Evolutionary conservation across 2,113 vertebrate genomes (phyloP).

Genomic region (Etheostoma spectabile): DNA sequence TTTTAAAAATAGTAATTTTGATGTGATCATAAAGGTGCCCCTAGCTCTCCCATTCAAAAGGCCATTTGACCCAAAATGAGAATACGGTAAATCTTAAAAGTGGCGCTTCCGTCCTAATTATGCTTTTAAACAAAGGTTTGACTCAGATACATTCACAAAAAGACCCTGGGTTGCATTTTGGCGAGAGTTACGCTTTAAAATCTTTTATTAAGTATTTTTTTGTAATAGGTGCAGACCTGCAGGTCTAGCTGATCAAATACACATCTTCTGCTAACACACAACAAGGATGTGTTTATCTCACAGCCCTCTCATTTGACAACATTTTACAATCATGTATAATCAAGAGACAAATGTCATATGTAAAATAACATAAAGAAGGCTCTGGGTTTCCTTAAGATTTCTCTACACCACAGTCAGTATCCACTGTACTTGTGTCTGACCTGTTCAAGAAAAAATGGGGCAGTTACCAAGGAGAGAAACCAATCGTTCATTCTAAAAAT

Average conservation of each 20-base stretch:
- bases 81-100: too few species aligned
- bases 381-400: constrained; percentile 20
- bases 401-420: constrained; percentile 5
- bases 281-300: background rate
- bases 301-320: background rate
- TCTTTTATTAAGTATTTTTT: too few species aligned
- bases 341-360: background rate
- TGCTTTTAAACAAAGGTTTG: too few species aligned
- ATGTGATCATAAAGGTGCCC: too few species aligned
- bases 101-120: too few species aligned
- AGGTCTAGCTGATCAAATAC: constrained; percentile 26
- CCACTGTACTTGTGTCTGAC: constrained; percentile 40
- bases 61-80: too few species aligned
- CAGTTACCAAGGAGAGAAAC: constrained; percentile 57
- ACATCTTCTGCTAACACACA: constrained; percentile 2
- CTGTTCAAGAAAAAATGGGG: constrained; percentile 48
- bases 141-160: too few species aligned
- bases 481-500: constrained; percentile 62
- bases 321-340: background rate
- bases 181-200: too few species aligned
- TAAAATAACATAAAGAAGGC: background rate
- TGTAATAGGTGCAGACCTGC: background rate
- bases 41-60: too few species aligned
- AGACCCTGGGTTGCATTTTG: too few species aligned
- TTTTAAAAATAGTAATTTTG: too few species aligned